Evolutionary conservation across 2,888 invertebrate genomes (phyloP), one percentile per base, ranked within the genome.

Genomic region (Pollenia amentaria): DNA sequence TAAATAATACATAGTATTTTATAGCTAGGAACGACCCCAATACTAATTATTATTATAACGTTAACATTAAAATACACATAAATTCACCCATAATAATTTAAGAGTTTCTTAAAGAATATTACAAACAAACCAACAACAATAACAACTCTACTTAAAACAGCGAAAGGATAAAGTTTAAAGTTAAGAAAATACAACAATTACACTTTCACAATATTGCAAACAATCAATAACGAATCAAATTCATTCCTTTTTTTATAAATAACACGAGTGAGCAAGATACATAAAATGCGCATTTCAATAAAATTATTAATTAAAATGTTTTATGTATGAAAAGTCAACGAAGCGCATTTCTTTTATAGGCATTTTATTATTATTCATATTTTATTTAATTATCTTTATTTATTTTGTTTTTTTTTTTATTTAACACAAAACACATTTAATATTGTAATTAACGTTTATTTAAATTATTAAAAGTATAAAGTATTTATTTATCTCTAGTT

Each of bases 1-100:
- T 80, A 93, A 93, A 91, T 93, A 92, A 90, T 88, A 86, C 81
- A 85, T 87, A 84, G 72, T 87, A 83, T 86, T 88, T 75, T 84
- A 82, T 76, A 87, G 83, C 83, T 87, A 88, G 77, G 80, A 85
- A 72, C 48, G 82, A 73, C 48, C 55, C 69, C 55, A 77, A 64
- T 87, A 73, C 44, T 83, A 83, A 65, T 18, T 12, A 65, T 48
- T 72, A 67, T 29, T 29, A 40, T 46, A 62, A 40, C 42, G 76
- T 38, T 72, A 64, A 51, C 21, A 75, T 84, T 29, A 42, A 44
- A 57, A 64, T 55, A 75, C 21, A 79, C 53, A 64, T 48, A 55
- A 12, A 72, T 70, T 46, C 46, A 38, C 44, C 14, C 60, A 46
- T 57, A 73, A 57, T 67, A 64, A 70, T n/a, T 53, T 53, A 53